Evolutionary conservation across 2,113 vertebrate species (phyloP).

Genomic region (Oncorhynchus keta): DNA sequence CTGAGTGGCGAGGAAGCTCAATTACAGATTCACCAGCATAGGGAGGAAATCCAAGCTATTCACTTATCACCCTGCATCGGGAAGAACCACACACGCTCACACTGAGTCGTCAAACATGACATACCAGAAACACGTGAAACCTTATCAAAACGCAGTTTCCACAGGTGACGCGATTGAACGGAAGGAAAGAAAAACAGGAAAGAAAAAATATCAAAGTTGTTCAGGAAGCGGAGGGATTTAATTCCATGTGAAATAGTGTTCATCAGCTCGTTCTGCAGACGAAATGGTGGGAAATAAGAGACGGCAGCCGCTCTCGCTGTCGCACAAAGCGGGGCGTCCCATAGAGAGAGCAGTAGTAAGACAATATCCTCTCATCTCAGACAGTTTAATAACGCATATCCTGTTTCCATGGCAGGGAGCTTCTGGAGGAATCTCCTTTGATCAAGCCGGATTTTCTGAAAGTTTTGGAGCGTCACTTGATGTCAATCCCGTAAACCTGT

Average conservation of each 20-base stretch:
- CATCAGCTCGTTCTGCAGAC: conserved; percentile 43
- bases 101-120: conserved; percentile 24
- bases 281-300: conserved; percentile 52
- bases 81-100: conserved; percentile 16
- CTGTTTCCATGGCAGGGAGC: background rate
- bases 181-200: conserved; percentile 18
- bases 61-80: conserved; percentile 19
- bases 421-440: background rate
- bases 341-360: conserved; percentile 31
- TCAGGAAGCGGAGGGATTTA: conserved; percentile 26
- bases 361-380: conserved; percentile 35
- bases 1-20: conserved; percentile 26
- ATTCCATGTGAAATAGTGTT: conserved; percentile 43
- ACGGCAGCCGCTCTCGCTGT: conserved; percentile 34
- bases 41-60: conserved; percentile 46
- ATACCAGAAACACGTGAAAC: conserved; percentile 24
- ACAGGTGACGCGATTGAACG: conserved; percentile 23
- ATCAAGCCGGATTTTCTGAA: background rate
- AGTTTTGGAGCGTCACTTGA: too few species aligned
- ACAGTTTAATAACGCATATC: conserved; percentile 30
- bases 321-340: conserved; percentile 36
- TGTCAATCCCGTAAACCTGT: too few species aligned
- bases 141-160: conserved; percentile 16
- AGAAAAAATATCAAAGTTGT: conserved; percentile 36
- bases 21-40: conserved; percentile 21